Percentiles rank a stretch among this genome's conserved stretches.
These are phyloP conservation scores for Poeciliopsis presidionis DNA, from an alignment of 2,797 vertebrate genomes.

Conservation along the genomic window DNA sequence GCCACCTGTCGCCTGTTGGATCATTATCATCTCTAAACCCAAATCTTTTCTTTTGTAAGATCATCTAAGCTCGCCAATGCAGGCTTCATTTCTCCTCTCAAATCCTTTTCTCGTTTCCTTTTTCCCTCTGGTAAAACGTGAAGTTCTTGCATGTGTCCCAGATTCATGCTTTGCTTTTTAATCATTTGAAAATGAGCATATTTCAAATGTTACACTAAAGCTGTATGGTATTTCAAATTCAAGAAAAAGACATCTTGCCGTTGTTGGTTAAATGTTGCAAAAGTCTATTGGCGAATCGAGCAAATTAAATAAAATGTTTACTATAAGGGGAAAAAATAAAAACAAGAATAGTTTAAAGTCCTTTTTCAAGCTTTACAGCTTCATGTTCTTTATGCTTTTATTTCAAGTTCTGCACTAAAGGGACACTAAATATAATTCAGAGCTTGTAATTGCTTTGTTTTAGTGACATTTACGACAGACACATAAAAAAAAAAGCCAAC, in stretches of 20 bases:
- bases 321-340: neutral
- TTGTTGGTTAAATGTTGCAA: neutral
- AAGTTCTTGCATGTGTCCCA: neutral
- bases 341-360: neutral
- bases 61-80: conserved; percentile 6
- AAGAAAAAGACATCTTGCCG: neutral
- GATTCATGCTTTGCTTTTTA: neutral
- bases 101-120: neutral
- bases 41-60: conserved; percentile 28
- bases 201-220: neutral
- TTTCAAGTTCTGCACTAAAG: neutral
- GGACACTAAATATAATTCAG: neutral
- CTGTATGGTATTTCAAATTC: neutral
- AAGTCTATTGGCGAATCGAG: neutral
- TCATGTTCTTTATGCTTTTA: neutral
- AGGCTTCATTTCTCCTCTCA: neutral
- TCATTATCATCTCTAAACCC: conserved; percentile 24
- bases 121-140: neutral
- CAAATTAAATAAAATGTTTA: neutral
- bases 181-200: neutral
- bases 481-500: neutral
- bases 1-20: conserved; percentile 28
- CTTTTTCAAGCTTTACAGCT: neutral
- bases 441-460: neutral
- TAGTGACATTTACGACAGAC: neutral